phyloP scores from a whole-genome alignment of 2,888 invertebrate species.

The Eilema depressum region DNA sequence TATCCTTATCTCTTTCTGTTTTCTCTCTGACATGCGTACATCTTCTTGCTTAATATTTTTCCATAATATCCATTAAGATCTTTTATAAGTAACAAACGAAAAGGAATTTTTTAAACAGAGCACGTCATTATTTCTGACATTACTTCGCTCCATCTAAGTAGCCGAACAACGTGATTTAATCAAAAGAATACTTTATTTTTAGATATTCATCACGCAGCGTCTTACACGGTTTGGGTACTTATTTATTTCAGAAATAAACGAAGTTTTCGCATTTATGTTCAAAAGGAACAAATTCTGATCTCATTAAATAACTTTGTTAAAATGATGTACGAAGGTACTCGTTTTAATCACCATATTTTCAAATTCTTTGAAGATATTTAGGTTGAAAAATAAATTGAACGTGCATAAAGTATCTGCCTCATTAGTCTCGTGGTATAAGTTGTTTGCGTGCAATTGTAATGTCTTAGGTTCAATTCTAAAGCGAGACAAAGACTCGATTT shows the following conservation, averaged over 20 bases:
- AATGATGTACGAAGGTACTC: neutral
- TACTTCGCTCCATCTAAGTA: neutral
- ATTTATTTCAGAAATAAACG: conserved; percentile 16
- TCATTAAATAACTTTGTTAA: conserved; percentile 15
- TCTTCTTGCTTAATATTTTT: too few species aligned
- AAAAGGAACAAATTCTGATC: conserved; percentile 12
- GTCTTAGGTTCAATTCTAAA: neutral
- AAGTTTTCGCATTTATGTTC: neutral
- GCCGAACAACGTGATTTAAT: neutral
- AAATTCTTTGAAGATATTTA: neutral
- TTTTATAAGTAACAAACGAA: neutral
- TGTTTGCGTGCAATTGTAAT: neutral
- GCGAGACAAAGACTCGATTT: neutral
- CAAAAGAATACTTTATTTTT: neutral
- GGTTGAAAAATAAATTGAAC: neutral
- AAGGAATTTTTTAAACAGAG: neutral
- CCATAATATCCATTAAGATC: neutral
- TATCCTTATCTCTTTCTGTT: neutral
- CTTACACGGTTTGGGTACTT: neutral
- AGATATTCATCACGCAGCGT: neutral
- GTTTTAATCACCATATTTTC: neutral
- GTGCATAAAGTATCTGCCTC: neutral
- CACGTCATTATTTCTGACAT: neutral
- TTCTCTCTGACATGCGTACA: neutral
- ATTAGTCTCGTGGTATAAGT: neutral